Evolutionary conservation across 2,113 vertebrate species (phyloP).

Genomic region (Fregetta grallaria): DNA sequence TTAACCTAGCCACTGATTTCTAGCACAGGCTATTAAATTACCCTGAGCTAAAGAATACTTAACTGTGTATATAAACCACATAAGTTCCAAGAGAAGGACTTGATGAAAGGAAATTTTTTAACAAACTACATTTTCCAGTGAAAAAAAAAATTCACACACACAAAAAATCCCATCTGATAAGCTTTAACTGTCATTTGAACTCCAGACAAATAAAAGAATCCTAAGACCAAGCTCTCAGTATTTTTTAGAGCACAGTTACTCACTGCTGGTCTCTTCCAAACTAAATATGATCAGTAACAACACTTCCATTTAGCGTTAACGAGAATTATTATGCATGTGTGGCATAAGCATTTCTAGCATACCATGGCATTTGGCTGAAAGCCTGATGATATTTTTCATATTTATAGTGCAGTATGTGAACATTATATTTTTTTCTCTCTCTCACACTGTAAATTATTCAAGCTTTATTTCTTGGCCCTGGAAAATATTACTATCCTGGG

Average conservation of each 20-base stretch:
- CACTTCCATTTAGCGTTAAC: not conserved
- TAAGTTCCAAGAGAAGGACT: not conserved
- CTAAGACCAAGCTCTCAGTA: not conserved
- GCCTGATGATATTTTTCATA: not conserved
- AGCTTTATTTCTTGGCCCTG: slow-evolving; percentile 17
- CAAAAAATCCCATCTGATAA: not conserved
- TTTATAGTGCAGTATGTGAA: not conserved
- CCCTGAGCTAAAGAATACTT: not conserved
- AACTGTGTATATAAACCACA: not conserved
- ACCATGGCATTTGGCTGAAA: slow-evolving; percentile 28
- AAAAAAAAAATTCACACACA: not conserved
- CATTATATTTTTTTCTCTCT: not conserved
- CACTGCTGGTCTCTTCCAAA: not conserved
- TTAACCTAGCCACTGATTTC: not conserved
- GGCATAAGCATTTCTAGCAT: not conserved
- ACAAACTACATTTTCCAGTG: not conserved
- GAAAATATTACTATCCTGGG: not conserved
- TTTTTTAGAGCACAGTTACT: not conserved
- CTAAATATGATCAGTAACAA: not conserved
- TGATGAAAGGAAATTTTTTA: not conserved
- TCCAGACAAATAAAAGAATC: not conserved
- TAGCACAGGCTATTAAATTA: not conserved
- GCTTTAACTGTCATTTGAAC: not conserved
- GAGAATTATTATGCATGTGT: slow-evolving; percentile 14
- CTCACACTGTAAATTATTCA: slow-evolving; percentile 16